Conservation (phyloP, 2,888 invertebrate genomes). For the Atrina japonica region DNA sequence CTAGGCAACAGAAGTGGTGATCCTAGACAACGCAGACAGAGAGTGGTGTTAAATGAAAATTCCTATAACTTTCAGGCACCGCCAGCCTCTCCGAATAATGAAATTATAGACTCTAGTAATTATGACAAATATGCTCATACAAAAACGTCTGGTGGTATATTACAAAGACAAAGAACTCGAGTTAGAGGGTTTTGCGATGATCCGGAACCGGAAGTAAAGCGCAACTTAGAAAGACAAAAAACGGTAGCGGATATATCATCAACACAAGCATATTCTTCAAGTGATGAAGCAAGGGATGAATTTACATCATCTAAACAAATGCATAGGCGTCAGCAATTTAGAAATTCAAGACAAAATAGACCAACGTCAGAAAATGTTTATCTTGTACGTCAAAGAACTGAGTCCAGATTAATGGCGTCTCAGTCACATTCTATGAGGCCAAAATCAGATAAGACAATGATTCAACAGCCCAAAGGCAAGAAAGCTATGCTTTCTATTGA, state of each 20-base stretch:
- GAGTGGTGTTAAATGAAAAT: constrained; percentile 53
- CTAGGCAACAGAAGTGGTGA: constrained; percentile 50
- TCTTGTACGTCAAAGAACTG: constrained; percentile 42
- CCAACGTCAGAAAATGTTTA: constrained; percentile 45
- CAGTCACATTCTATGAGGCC: constrained; percentile 28
- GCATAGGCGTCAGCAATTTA: constrained; percentile 39
- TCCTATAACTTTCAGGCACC: constrained; percentile 36
- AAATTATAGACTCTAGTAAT: constrained; percentile 29
- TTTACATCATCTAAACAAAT: constrained; percentile 25
- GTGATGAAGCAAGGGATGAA: constrained; percentile 22
- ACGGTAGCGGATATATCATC: constrained; percentile 22
- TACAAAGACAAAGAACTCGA: constrained; percentile 29
- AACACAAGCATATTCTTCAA: constrained; percentile 15
- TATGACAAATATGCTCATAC: constrained; percentile 52
- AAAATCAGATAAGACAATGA: constrained; percentile 39
- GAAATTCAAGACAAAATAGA: constrained; percentile 28
- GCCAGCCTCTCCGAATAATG: constrained; percentile 26
- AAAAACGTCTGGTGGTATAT: constrained; percentile 38
- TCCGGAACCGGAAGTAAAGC: constrained; percentile 6
- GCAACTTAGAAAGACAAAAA: constrained; percentile 18
- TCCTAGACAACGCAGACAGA: constrained; percentile 13
- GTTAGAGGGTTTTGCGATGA: constrained; percentile 29
- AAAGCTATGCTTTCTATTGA: constrained; percentile 42
- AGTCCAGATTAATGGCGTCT: constrained; percentile 23
- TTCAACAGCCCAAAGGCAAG: constrained; percentile 23